Evolutionary conservation across 2,797 vertebrate species (phyloP).

Genomic region (Argentina silus): DNA sequence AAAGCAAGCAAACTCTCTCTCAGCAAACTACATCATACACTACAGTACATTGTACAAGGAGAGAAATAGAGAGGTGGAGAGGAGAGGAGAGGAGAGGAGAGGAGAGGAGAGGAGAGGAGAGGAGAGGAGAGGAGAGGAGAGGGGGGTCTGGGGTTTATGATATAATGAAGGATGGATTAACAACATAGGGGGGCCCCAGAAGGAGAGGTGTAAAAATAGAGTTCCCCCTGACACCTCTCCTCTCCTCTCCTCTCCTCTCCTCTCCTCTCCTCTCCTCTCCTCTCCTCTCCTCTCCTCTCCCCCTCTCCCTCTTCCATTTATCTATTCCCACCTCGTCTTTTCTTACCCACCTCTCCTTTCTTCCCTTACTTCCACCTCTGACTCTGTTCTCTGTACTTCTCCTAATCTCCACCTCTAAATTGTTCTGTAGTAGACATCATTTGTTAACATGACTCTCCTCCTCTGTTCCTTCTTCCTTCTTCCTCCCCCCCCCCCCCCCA

Average conservation of each 20-base stretch:
- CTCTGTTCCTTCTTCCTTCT: background rate
- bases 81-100: background rate
- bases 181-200: slow-evolving; percentile 61
- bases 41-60: too few species aligned
- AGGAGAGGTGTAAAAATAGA: slow-evolving; percentile 75
- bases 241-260: slow-evolving; percentile 62
- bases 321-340: background rate
- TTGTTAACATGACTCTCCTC: background rate
- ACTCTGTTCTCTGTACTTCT: background rate
- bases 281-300: slow-evolving; percentile 19
- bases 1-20: too few species aligned
- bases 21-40: too few species aligned
- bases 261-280: slow-evolving; percentile 44
- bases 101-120: background rate
- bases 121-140: slow-evolving; percentile 5
- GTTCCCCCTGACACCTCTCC: slow-evolving; percentile 57
- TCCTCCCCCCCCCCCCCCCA: background rate
- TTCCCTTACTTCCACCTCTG: background rate
- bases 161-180: slow-evolving; percentile 72
- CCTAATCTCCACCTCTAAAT: too few species aligned
- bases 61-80: background rate
- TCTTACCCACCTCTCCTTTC: background rate
- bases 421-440: background rate
- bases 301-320: background rate
- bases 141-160: slow-evolving; percentile 65